Base-by-base conservation (phyloP, 1,140 invertebrate genomes). In the Matsumurasca onukii region DNA sequence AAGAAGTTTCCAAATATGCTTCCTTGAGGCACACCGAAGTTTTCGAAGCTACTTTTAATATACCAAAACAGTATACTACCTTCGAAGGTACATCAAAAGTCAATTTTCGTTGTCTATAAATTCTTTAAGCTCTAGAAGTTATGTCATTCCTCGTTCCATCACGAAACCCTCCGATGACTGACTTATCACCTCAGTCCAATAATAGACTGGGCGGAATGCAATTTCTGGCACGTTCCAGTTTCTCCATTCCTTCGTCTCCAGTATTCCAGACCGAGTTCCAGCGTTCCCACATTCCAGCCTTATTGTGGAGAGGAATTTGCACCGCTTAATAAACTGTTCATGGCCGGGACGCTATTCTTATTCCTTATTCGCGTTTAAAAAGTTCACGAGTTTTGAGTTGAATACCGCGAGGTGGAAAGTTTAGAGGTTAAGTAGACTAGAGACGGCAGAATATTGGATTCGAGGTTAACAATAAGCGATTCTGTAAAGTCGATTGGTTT, bases 131-230 rank as follows among this genome's bases (percentile, higher is more conserved):
- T 45, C 39, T 45, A 45, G 39, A 45, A 45, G 9, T 45, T 12
- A n/a, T n/a, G 9, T 45, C 39, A 45, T 9, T n/a, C 9, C 9
- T 45, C n/a, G 9, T 45, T 45, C 39, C 39, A 45, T n/a, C 39
- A 45, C 9, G 39, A 45, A 45, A 45, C 39, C 39, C n/a, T 45
- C 9, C n/a, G n/a, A 12, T 45, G 39, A 12, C 9, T 45, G 9
- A 45, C 9, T 45, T 45, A 12, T n/a, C 39, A 9, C n/a, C 9
- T 45, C n/a, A 45, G n/a, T 45, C 9, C 9, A n/a, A 45, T 45
- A 12, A 45, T 45, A n/a, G n/a, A 52, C 49, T 5, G 49, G 22
- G n/a, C n/a, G 49, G 49, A 52, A 52, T 52, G 49, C 49, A 52
- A 52, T 52, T 52, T 20, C 12, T 5, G 49, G 13, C 49, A 13